phyloP scores from a whole-genome alignment of 2,113 vertebrate genomes.

The Corvus moneduloides region DNA sequence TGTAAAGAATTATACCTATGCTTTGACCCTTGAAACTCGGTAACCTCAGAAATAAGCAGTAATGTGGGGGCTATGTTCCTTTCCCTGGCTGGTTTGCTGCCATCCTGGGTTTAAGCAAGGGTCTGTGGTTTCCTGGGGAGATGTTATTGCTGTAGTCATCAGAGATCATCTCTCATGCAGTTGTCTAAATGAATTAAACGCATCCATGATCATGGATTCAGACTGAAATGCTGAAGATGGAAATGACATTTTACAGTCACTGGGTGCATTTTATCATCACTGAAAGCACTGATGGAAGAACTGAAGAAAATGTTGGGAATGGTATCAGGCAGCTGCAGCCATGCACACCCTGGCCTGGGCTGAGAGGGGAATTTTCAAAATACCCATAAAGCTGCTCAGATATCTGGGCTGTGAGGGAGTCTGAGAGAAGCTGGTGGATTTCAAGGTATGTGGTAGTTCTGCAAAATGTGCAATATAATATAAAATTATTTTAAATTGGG shows the following conservation, averaged over 20 bases:
- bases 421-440: background rate
- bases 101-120: background rate
- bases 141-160: background rate
- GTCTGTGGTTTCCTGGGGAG: fast-evolving
- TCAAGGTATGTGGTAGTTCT: background rate
- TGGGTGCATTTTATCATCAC: background rate
- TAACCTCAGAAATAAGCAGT: background rate
- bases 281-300: background rate
- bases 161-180: background rate
- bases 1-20: background rate
- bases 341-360: too few relatives aligned
- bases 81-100: background rate
- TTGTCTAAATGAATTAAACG: background rate
- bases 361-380: background rate
- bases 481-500: background rate
- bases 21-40: background rate
- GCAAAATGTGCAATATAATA: background rate
- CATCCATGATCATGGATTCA: background rate
- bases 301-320: fast-evolving
- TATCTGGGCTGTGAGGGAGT: background rate
- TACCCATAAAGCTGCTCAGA: fast-evolving
- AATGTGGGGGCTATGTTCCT: background rate
- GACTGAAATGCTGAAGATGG: background rate
- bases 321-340: background rate
- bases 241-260: background rate